Percentiles rank a stretch among this genome's conserved stretches.
These are phyloP conservation scores for Pheosia gnoma DNA, from an alignment of 2,888 invertebrate genomes.

Conservation along the genomic window DNA sequence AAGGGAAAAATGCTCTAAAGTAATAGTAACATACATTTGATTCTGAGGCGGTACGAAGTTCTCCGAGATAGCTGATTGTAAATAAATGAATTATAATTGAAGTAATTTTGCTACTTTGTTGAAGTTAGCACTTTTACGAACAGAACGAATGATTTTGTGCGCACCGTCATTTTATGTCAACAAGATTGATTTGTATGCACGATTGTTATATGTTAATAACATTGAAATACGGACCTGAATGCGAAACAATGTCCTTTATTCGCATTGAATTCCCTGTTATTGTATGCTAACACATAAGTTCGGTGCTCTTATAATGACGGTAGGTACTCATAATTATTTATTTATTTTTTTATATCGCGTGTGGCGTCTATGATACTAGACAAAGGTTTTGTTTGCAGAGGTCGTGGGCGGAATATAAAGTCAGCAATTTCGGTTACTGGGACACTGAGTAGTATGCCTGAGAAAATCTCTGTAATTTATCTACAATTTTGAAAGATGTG, in stretches of 20 bases:
- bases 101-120: no score
- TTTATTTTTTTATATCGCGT: slow-evolving; percentile 19
- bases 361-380: not conserved
- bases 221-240: slow-evolving; percentile 38
- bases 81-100: no score
- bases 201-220: slow-evolving; percentile 43
- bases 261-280: slow-evolving; percentile 47
- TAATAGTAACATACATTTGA: no score
- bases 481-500: no score
- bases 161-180: slow-evolving; percentile 13
- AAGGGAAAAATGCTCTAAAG: no score
- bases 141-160: slow-evolving; percentile 9
- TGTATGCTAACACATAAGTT: slow-evolving; percentile 55
- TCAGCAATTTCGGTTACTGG: no score
- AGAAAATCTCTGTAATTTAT: no score
- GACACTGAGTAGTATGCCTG: no score
- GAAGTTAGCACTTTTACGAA: no score
- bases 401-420: no score
- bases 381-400: not conserved
- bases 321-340: slow-evolving; percentile 25
- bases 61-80: no score
- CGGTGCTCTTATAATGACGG: slow-evolving; percentile 38
- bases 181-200: slow-evolving; percentile 44
- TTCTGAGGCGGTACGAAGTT: no score
- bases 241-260: slow-evolving; percentile 46